Percentiles rank a stretch among this genome's conserved stretches.
Evolutionary conservation across 1,140 invertebrate species (phyloP).

Genomic region (Euura saliciscinereae): DNA sequence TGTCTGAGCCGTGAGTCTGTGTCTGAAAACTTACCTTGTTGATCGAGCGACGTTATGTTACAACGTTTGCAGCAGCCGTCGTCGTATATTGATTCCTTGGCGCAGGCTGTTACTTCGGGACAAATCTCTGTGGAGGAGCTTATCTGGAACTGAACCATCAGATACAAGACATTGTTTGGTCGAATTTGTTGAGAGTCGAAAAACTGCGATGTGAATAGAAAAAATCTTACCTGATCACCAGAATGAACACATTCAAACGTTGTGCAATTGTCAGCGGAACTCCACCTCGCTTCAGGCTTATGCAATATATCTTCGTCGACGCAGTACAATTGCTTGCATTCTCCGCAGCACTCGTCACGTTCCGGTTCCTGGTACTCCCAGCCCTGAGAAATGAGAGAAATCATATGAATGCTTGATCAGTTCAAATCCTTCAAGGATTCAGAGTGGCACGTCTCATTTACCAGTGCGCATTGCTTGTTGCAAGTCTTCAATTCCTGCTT

Average conservation of each 20-base stretch:
- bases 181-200: not conserved
- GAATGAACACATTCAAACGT: slow-evolving; percentile 62
- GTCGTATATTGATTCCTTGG: slow-evolving; percentile 59
- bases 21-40: slow-evolving; percentile 28
- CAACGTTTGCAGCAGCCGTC: slow-evolving; percentile 74
- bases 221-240: slow-evolving; percentile 44
- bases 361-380: slow-evolving; percentile 61
- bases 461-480: slow-evolving; percentile 58
- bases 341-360: slow-evolving; percentile 69
- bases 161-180: not conserved
- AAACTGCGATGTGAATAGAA: not conserved
- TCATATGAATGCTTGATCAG: slow-evolving; percentile 8
- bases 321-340: slow-evolving; percentile 71
- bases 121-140: slow-evolving; percentile 63
- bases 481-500: slow-evolving; percentile 63
- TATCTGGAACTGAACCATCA: slow-evolving; percentile 58
- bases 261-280: slow-evolving; percentile 71
- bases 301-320: slow-evolving; percentile 64
- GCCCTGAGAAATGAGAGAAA: slow-evolving; percentile 49
- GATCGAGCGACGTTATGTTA: slow-evolving; percentile 56
- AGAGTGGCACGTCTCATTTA: slow-evolving; percentile 22
- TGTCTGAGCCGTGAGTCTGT: not conserved
- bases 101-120: slow-evolving; percentile 67
- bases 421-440: too few species aligned
- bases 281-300: slow-evolving; percentile 64